Conservation (phyloP, 1,140 invertebrate species). For the Drosophila oshimai region DNA sequence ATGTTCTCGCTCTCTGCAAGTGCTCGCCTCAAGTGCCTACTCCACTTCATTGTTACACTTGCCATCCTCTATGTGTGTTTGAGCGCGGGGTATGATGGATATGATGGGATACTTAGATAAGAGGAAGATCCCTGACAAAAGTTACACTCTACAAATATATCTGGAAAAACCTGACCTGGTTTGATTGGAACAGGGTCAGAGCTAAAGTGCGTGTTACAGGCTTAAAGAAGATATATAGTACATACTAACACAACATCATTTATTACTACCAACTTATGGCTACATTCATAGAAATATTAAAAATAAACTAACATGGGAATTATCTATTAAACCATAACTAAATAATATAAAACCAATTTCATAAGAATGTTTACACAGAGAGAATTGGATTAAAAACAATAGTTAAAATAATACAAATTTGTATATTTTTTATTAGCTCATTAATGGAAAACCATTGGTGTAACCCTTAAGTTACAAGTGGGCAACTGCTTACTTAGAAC, state of each 20-base stretch:
- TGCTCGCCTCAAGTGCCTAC: slow-evolving; percentile 45
- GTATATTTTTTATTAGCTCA: neutral
- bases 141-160: neutral
- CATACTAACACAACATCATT: too few species aligned
- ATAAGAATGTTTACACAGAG: too few species aligned
- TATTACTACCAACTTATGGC: too few species aligned
- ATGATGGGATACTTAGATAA: neutral
- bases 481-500: neutral
- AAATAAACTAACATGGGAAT: too few species aligned
- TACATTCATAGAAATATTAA: too few species aligned
- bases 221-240: too few species aligned
- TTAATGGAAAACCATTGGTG: neutral
- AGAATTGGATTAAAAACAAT: neutral
- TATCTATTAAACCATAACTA: too few species aligned
- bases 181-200: neutral
- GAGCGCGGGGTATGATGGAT: slow-evolving; percentile 1
- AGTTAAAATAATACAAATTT: neutral
- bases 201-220: too few species aligned
- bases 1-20: slow-evolving; percentile 52
- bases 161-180: neutral
- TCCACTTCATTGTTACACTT: slow-evolving; percentile 71
- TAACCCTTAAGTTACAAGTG: neutral
- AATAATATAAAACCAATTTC: too few species aligned
- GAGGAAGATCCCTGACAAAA: neutral
- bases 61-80: slow-evolving; percentile 17